Evolutionary conservation across 1,140 invertebrate genomes (phyloP).

Genomic region (Sycobia sp.): DNA sequence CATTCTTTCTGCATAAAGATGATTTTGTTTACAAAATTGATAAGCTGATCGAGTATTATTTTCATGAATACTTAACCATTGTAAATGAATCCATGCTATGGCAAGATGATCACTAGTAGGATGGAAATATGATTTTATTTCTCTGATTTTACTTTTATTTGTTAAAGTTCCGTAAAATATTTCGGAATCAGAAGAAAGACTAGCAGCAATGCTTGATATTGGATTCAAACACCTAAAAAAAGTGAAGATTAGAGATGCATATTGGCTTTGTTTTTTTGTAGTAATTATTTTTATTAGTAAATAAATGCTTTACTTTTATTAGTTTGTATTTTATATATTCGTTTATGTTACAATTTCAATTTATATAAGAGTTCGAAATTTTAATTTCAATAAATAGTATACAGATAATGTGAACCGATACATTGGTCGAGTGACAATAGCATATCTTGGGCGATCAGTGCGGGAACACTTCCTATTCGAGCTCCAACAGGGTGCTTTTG

Average conservation of each 20-base stretch:
- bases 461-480: no score
- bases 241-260: not conserved
- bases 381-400: no score
- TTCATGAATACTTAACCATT: slow-evolving; percentile 52
- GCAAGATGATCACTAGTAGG: slow-evolving; percentile 64
- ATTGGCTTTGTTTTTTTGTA: not conserved
- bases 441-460: no score
- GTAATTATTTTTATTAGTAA: no score
- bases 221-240: slow-evolving; percentile 56
- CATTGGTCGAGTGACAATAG: no score
- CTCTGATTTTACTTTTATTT: slow-evolving; percentile 51
- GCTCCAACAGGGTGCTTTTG: no score
- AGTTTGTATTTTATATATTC: no score
- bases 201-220: slow-evolving; percentile 49
- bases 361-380: no score
- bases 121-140: slow-evolving; percentile 60
- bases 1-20: slow-evolving; percentile 56
- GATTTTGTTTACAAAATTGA: slow-evolving; percentile 51
- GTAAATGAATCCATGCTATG: slow-evolving; percentile 58
- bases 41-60: slow-evolving; percentile 38
- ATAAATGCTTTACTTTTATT: no score
- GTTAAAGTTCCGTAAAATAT: slow-evolving; percentile 46
- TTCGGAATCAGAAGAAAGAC: slow-evolving; percentile 45
- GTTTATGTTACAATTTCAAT: no score
- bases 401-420: no score